Percentiles rank a stretch among this genome's conserved stretches.
Conservation (phyloP, 2,888 invertebrate genomes). For the Stenurella melanura region DNA sequence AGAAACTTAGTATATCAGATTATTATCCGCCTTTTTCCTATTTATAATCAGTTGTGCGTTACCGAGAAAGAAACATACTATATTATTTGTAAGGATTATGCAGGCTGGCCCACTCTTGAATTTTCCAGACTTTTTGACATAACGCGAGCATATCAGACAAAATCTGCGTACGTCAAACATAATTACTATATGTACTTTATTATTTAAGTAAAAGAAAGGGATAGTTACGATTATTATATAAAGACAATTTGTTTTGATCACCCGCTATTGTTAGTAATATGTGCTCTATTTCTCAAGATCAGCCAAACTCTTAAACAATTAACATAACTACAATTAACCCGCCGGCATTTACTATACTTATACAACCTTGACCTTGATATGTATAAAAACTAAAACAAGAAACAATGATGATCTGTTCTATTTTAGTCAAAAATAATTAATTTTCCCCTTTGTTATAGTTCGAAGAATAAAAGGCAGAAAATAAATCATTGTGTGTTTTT, state of each 20-base stretch:
- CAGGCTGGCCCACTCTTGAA: no score
- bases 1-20: no score
- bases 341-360: not conserved
- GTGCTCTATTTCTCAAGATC: not conserved
- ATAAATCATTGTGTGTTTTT: constrained; percentile 35
- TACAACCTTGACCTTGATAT: constrained; percentile 33
- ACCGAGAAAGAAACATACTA: no score
- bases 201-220: no score
- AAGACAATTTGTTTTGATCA: not conserved
- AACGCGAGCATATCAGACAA: no score
- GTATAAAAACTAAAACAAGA: constrained; percentile 8
- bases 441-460: constrained; percentile 22
- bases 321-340: not conserved
- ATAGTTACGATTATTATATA: not conserved
- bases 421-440: constrained; percentile 17
- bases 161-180: no score
- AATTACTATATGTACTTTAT: no score
- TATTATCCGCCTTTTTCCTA: no score
- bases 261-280: not conserved
- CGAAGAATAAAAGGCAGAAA: constrained; percentile 29
- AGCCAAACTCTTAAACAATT: not conserved
- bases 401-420: constrained; percentile 39
- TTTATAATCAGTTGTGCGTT: no score
- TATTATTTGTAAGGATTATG: no score
- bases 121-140: no score